These are phyloP conservation scores for Thyatira batis DNA, from an alignment of 2,888 invertebrate species.

Conservation along the genomic window DNA sequence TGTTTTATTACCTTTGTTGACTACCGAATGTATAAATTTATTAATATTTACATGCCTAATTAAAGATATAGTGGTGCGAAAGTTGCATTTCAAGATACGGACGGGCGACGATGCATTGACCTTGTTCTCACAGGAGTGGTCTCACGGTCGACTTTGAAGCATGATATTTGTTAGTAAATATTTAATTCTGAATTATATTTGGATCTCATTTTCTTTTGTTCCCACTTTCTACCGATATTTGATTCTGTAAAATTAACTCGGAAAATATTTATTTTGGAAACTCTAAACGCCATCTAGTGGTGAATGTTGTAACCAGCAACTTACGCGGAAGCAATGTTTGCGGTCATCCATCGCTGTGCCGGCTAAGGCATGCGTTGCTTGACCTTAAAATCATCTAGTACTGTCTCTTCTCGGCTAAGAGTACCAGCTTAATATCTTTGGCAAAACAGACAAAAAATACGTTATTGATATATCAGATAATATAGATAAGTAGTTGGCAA, in stretches of 20 bases:
- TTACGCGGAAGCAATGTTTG: background rate
- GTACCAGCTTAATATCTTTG: too few species aligned
- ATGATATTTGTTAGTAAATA: background rate
- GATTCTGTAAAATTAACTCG: background rate
- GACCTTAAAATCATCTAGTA: background rate
- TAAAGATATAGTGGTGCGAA: slow-evolving; percentile 17
- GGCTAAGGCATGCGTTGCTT: background rate
- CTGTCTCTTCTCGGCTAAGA: background rate
- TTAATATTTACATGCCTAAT: slow-evolving; percentile 25
- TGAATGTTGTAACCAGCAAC: background rate
- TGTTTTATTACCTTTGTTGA: slow-evolving; percentile 46
- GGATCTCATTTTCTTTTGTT: background rate
- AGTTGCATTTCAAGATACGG: slow-evolving; percentile 2
- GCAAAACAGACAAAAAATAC: background rate
- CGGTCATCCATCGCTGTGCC: background rate
- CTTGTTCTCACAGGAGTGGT: slow-evolving; percentile 6
- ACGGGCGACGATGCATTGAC: slow-evolving; percentile 1
- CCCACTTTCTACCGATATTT: background rate
- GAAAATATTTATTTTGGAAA: background rate
- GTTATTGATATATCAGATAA: too few species aligned
- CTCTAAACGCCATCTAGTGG: background rate
- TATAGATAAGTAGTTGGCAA: too few species aligned
- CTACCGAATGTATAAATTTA: slow-evolving; percentile 36
- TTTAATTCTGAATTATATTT: background rate
- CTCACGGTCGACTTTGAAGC: slow-evolving; percentile 1